These are phyloP conservation scores for Calameuta idolon DNA, from an alignment of 2,888 invertebrate genomes.

Conservation along the genomic window DNA sequence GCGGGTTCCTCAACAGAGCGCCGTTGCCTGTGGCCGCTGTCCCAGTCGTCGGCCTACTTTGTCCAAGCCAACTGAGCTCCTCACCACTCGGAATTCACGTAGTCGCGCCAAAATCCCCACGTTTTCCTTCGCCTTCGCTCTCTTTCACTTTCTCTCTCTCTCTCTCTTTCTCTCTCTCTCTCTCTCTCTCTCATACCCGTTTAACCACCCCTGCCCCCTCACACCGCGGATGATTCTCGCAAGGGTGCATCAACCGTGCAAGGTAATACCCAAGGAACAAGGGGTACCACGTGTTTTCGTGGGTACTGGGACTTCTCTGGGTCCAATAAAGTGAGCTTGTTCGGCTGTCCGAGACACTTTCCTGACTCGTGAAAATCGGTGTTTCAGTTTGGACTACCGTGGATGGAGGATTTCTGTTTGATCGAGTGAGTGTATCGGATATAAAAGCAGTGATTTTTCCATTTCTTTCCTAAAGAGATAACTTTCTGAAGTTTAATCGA, in stretches of 20 bases:
- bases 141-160: conserved; percentile 25
- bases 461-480: background rate
- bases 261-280: background rate
- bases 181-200: background rate
- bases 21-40: conserved; percentile 64
- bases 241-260: background rate
- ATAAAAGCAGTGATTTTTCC: background rate
- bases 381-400: background rate
- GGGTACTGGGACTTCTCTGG: background rate
- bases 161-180: conserved; percentile 15
- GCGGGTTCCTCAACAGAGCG: conserved; percentile 45
- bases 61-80: conserved; percentile 59
- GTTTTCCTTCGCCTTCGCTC: background rate
- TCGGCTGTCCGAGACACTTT: background rate
- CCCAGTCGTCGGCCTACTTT: conserved; percentile 67
- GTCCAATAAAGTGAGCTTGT: background rate
- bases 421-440: background rate
- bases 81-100: background rate
- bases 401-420: background rate
- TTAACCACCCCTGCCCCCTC: background rate
- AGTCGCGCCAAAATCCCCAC: background rate
- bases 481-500: background rate
- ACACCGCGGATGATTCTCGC: background rate
- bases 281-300: background rate
- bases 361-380: background rate